Conservation (phyloP, 2,797 vertebrate genomes). For the Squalus acanthias region DNA sequence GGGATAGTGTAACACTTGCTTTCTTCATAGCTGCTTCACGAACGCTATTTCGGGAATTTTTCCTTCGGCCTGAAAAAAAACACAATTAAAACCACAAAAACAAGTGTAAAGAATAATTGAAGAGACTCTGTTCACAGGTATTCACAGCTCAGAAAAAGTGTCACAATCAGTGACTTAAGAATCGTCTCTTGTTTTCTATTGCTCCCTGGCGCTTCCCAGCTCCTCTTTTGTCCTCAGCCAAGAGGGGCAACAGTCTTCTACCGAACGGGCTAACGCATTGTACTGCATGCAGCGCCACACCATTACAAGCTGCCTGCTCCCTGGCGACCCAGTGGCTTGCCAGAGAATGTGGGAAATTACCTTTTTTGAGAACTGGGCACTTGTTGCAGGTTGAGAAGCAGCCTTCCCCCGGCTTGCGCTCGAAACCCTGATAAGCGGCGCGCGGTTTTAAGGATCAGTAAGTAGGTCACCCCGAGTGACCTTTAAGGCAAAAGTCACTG, state of each 20-base stretch:
- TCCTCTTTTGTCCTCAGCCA: not conserved
- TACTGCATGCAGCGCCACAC: not conserved
- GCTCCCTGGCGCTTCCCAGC: too few relatives aligned
- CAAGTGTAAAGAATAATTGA: not conserved
- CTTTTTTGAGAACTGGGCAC: not conserved
- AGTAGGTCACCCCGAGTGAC: not conserved
- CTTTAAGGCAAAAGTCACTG: not conserved
- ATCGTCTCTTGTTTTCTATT: not conserved
- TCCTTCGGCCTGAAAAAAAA: not conserved
- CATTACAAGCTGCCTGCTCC: not conserved
- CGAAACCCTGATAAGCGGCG: not conserved
- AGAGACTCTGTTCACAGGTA: not conserved
- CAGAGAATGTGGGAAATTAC: not conserved
- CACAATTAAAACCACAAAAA: conserved; percentile 17
- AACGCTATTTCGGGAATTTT: conserved; percentile 30
- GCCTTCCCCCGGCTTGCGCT: not conserved
- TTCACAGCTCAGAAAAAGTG: not conserved
- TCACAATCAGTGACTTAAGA: not conserved
- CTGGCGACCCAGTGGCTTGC: not conserved
- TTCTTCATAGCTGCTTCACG: conserved; percentile 21
- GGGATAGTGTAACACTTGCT: not conserved
- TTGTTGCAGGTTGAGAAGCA: not conserved
- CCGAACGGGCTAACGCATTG: not conserved
- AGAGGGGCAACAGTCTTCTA: not conserved
- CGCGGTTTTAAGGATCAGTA: not conserved